A percentile compares a stretch with the other conserved stretches of the same genome.
phyloP scores from a whole-genome alignment of 2,888 invertebrate genomes.

The Odontocolon sp. region DNA sequence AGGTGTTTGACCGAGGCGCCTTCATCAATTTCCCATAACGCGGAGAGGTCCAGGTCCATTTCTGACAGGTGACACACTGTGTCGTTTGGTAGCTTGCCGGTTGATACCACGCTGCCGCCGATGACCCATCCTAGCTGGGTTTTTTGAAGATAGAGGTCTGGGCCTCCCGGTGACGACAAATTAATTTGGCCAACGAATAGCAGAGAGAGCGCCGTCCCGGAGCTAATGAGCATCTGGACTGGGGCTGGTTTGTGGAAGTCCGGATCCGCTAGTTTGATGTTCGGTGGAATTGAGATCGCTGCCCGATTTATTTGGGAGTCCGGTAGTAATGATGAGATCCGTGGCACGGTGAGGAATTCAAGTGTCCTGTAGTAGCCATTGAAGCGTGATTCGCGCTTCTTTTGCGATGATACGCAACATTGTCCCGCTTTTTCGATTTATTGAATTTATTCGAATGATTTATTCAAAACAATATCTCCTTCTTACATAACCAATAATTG shows the following conservation, averaged over 20 bases:
- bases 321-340: slow-evolving; percentile 12
- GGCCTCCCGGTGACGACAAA: neutral
- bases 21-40: slow-evolving; percentile 50
- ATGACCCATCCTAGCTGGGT: slow-evolving; percentile 41
- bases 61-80: neutral
- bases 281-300: slow-evolving; percentile 24
- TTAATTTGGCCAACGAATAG: slow-evolving; percentile 31
- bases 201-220: slow-evolving; percentile 13
- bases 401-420: no score
- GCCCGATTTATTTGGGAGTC: slow-evolving; percentile 4
- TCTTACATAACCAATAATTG: no score
- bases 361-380: slow-evolving; percentile 16
- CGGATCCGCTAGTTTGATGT: slow-evolving; percentile 45
- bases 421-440: no score
- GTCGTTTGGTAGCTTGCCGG: neutral
- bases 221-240: slow-evolving; percentile 35
- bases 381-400: neutral
- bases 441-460: no score
- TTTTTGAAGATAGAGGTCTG: slow-evolving; percentile 37
- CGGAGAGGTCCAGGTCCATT: slow-evolving; percentile 1
- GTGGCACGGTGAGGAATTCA: slow-evolving; percentile 27
- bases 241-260: slow-evolving; percentile 44
- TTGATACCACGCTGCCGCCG: slow-evolving; percentile 16
- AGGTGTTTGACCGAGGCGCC: neutral
- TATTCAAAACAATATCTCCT: no score